Percentiles rank a stretch among this genome's conserved stretches.
Evolutionary conservation across 1,140 invertebrate species (phyloP).

Genomic region (Charaxes varanes): DNA sequence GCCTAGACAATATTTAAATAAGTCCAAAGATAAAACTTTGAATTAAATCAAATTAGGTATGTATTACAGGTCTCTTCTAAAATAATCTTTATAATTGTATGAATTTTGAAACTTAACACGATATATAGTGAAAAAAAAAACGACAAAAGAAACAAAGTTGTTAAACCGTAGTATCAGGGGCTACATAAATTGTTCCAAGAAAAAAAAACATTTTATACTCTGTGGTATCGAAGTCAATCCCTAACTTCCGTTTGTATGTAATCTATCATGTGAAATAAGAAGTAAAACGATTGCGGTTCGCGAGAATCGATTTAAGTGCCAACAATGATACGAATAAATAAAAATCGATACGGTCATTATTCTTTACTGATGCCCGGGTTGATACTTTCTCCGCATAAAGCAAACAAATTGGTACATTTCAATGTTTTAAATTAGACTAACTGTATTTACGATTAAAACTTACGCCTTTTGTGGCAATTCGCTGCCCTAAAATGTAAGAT

Average conservation of each 20-base stretch:
- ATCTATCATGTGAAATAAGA: conserved; percentile 47
- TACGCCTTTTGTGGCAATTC: too few relatives aligned
- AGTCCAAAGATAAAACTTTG: too few relatives aligned
- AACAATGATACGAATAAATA: conserved; percentile 52
- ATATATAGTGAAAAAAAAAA: too few relatives aligned
- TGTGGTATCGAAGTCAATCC: conserved; percentile 34
- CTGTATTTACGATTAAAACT: conserved; percentile 24
- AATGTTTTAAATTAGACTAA: conserved; percentile 46
- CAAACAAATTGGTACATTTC: conserved; percentile 40
- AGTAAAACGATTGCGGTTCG: conserved; percentile 48
- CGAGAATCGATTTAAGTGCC: conserved; percentile 53
- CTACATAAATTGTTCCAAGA: background rate
- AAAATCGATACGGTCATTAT: conserved; percentile 48
- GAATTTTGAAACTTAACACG: too few relatives aligned
- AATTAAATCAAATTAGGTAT: too few relatives aligned
- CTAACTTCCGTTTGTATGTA: conserved; percentile 56
- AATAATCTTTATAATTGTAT: too few relatives aligned
- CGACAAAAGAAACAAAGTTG: too few relatives aligned
- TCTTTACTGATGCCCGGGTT: conserved; percentile 18
- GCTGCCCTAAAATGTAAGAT: too few relatives aligned
- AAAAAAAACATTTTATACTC: conserved; percentile 14
- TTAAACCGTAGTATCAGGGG: too few relatives aligned
- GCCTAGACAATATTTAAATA: too few relatives aligned
- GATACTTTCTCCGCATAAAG: conserved; percentile 44
- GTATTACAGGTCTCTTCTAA: too few relatives aligned